Percentiles rank a stretch among this genome's conserved stretches.
Evolutionary conservation across 2,113 vertebrate genomes (phyloP).

Genomic region (Mastomys natalensis): DNA sequence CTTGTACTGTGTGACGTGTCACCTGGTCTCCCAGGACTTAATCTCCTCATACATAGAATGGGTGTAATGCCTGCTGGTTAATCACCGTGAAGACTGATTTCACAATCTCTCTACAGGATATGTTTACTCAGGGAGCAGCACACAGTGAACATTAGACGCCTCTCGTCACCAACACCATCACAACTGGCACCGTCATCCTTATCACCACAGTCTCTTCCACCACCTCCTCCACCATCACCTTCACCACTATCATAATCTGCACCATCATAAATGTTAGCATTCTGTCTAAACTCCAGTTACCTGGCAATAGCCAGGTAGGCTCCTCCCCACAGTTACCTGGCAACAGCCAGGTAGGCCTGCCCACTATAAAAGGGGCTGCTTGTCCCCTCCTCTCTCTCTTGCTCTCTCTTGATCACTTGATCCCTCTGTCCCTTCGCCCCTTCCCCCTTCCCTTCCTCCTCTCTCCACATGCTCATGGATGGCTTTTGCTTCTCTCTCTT

Average conservation of each 20-base stretch:
- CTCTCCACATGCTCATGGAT: too few relatives aligned
- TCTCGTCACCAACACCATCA: not conserved
- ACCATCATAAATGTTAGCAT: not conserved
- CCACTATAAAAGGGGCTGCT: too few relatives aligned
- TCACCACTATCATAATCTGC: not conserved
- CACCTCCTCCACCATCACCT: not conserved
- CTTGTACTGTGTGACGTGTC: not conserved
- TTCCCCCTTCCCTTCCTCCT: too few relatives aligned
- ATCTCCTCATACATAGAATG: not conserved
- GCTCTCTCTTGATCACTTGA: too few relatives aligned
- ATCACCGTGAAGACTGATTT: not conserved
- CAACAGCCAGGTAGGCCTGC: too few relatives aligned
- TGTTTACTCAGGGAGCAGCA: not conserved
- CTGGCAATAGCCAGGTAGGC: too few relatives aligned
- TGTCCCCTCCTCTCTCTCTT: too few relatives aligned
- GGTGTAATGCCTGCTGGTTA: not conserved
- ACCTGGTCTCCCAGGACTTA: not conserved
- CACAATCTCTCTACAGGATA: accelerated
- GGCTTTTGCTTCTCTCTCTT: too few relatives aligned
- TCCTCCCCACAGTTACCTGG: too few relatives aligned
- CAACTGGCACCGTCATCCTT: not conserved
- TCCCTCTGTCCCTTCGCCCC: too few relatives aligned
- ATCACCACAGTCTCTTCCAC: not conserved
- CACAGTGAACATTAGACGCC: not conserved
- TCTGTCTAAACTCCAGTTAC: too few relatives aligned